Conservation (phyloP, 2,888 invertebrate species). For the Stenichneumon culpator region DNA sequence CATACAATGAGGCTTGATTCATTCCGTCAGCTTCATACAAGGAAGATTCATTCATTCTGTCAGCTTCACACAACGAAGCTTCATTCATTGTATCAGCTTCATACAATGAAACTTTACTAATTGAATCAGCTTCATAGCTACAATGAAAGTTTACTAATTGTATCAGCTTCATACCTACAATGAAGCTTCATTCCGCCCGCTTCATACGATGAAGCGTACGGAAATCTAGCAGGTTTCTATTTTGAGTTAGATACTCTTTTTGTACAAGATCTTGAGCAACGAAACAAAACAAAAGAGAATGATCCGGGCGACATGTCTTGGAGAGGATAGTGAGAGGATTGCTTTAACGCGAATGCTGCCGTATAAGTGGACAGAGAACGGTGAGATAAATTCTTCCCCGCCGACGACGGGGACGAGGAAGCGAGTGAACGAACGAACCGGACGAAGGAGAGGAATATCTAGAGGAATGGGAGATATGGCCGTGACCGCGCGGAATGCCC, state of each 20-base stretch:
- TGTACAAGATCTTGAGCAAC: neutral
- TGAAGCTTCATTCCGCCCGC: neutral
- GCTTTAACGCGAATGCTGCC: constrained; percentile 16
- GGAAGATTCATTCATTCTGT: neutral
- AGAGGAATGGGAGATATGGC: constrained; percentile 84
- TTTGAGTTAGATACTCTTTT: neutral
- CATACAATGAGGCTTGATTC: neutral
- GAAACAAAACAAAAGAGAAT: too few species aligned
- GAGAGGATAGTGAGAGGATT: constrained; percentile 36
- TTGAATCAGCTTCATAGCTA: neutral
- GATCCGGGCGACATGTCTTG: neutral
- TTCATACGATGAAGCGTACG: too few species aligned
- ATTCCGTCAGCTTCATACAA: too few species aligned
- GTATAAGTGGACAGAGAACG: constrained; percentile 48
- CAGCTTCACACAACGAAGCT: neutral
- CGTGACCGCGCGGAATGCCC: constrained; percentile 83
- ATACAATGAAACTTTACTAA: neutral
- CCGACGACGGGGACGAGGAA: constrained; percentile 60
- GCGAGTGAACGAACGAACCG: constrained; percentile 62
- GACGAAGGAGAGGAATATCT: constrained; percentile 75
- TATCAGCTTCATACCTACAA: neutral
- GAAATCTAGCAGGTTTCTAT: too few species aligned
- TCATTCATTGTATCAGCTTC: too few species aligned
- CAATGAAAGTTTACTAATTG: neutral
- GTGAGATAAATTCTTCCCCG: constrained; percentile 52